Evolutionary conservation across 2,113 vertebrate genomes (phyloP).

Genomic region (Lucifuga dentata): DNA sequence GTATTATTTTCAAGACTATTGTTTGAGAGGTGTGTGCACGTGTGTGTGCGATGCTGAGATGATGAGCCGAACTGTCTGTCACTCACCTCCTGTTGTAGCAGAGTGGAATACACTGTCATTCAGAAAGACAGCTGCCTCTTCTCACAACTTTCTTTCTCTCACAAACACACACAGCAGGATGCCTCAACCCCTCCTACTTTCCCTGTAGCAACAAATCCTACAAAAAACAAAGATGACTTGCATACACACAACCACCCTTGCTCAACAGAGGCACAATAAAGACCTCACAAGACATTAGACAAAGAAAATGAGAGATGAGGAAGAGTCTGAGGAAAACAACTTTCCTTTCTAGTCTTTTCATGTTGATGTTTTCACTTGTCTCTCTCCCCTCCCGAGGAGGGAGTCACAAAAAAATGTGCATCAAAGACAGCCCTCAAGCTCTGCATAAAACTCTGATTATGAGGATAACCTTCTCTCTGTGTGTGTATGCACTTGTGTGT

Average conservation of each 20-base stretch:
- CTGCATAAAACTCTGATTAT: conserved; percentile 45
- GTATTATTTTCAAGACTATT: background rate
- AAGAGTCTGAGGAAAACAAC: conserved; percentile 25
- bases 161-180: conserved; percentile 19
- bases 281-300: conserved; percentile 28
- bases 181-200: conserved; percentile 8
- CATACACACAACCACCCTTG: conserved; percentile 7
- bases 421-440: conserved; percentile 34
- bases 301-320: conserved; percentile 20
- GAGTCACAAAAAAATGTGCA: conserved; percentile 11
- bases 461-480: conserved; percentile 3
- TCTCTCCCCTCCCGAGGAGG: conserved; percentile 2
- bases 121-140: conserved; percentile 45
- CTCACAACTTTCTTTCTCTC: conserved; percentile 16
- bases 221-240: conserved; percentile 23
- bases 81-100: conserved; percentile 31
- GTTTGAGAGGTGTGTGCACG: background rate
- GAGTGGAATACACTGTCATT: conserved; percentile 35
- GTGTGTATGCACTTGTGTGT: conserved; percentile 8
- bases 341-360: conserved; percentile 35
- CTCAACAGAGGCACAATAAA: conserved; percentile 32
- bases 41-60: background rate
- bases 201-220: conserved; percentile 28
- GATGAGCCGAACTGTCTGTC: conserved; percentile 57
- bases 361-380: conserved; percentile 17